phyloP scores from a whole-genome alignment of 2,113 vertebrate genomes.

The Bungarus multicinctus region DNA sequence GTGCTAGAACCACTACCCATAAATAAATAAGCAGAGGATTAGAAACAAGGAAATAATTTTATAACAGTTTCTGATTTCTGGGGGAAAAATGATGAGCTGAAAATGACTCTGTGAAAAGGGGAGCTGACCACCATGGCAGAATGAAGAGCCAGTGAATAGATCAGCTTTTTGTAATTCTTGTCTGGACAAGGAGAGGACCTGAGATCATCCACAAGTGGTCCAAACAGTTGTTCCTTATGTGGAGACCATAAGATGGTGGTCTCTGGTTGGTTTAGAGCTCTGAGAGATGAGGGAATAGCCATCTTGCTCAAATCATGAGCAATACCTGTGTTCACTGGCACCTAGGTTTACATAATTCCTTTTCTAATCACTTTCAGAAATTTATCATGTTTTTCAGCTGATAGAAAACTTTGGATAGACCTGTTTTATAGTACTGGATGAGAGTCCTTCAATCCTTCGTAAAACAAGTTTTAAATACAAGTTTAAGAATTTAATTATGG shows the following conservation, averaged over 20 bases:
- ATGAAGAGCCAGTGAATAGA: background rate
- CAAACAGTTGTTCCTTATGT: background rate
- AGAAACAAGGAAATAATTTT: background rate
- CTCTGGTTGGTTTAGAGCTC: background rate
- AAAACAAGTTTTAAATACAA: background rate
- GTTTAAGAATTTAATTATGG: background rate
- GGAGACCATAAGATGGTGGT: background rate
- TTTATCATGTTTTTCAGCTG: background rate
- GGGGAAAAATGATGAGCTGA: background rate
- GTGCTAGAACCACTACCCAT: background rate
- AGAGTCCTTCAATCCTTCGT: background rate
- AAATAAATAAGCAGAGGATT: background rate
- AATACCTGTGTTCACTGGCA: background rate
- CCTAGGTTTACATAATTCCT: background rate
- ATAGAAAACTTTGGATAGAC: background rate
- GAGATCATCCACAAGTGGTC: background rate
- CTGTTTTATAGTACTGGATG: background rate
- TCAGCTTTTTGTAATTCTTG: background rate
- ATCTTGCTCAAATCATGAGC: background rate
- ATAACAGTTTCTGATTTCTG: background rate
- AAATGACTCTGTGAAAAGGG: background rate
- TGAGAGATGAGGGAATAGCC: background rate
- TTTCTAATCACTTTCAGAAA: background rate
- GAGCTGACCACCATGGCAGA: background rate
- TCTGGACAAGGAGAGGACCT: background rate